A percentile compares a stretch with the other conserved stretches of the same genome.
Conservation (phyloP, 2,797 vertebrate genomes). For the Pseudocheirus occidentalis region DNA sequence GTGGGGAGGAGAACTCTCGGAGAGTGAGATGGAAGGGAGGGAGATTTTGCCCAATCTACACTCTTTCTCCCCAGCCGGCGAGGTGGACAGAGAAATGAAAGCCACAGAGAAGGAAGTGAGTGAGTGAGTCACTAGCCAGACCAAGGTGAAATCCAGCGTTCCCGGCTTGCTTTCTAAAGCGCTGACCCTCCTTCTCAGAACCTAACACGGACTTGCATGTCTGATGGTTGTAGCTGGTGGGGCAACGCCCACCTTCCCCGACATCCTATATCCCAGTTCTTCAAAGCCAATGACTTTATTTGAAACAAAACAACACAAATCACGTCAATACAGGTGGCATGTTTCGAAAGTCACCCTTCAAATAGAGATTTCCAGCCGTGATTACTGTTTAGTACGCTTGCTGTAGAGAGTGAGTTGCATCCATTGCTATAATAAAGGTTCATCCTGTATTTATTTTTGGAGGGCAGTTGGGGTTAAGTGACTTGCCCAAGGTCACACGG, state of each 20-base stretch:
- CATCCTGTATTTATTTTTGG: not conserved
- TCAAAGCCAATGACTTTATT: not conserved
- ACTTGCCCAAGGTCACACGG: too few species aligned
- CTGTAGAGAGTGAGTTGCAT: not conserved
- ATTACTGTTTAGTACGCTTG: not conserved
- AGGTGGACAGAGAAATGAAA: constrained; percentile 3
- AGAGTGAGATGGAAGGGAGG: not conserved
- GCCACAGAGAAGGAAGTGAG: not conserved
- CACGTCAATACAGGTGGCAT: not conserved
- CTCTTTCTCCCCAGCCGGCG: not conserved
- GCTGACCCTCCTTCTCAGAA: not conserved
- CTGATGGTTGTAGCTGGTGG: not conserved
- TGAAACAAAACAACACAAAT: not conserved
- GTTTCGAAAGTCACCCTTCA: not conserved
- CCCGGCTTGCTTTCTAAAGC: not conserved
- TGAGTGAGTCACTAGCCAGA: too few species aligned
- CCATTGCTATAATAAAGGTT: not conserved
- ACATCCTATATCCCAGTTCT: not conserved
- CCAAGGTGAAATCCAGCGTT: fast-evolving
- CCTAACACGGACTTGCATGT: fast-evolving
- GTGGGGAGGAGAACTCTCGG: not conserved
- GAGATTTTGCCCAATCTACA: not conserved
- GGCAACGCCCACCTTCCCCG: too few species aligned
- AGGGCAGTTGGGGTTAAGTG: too few species aligned
- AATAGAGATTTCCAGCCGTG: not conserved